Percentiles rank a stretch among this genome's conserved stretches.
Conservation (phyloP, 2,797 vertebrate species). For the Gouania willdenowi region DNA sequence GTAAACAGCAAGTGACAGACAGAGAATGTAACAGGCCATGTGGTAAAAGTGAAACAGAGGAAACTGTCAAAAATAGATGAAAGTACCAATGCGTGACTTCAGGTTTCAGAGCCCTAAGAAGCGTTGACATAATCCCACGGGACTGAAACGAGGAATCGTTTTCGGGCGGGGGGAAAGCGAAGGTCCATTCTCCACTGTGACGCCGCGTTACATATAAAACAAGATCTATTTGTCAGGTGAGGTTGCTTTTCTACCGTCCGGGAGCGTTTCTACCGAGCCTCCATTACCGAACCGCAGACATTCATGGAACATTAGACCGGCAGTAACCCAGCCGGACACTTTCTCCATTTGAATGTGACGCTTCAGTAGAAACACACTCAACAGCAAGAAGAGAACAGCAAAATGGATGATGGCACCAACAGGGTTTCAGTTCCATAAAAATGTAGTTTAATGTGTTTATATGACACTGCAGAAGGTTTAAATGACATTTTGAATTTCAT, state of each 20-base stretch:
- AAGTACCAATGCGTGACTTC: slow-evolving; percentile 15
- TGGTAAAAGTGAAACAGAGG: slow-evolving; percentile 13
- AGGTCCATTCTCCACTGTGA: slow-evolving; percentile 3
- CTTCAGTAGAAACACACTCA: slow-evolving; percentile 10
- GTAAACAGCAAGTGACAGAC: slow-evolving; percentile 46
- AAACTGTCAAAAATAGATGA: slow-evolving; percentile 29
- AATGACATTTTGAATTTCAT: too few relatives aligned
- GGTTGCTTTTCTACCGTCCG: slow-evolving; percentile 20
- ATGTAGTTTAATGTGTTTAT: too few relatives aligned
- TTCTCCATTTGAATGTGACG: slow-evolving; percentile 20
- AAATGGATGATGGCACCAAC: slow-evolving; percentile 51
- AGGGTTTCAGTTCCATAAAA: too few relatives aligned
- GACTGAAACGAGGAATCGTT: slow-evolving; percentile 15
- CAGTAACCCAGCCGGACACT: slow-evolving; percentile 43
- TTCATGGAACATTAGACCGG: slow-evolving; percentile 57
- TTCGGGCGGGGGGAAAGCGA: slow-evolving; percentile 2
- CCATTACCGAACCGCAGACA: slow-evolving; percentile 32
- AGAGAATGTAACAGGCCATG: slow-evolving; percentile 22
- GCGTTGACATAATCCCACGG: slow-evolving; percentile 3
- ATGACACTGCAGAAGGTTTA: too few relatives aligned
- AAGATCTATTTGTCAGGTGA: slow-evolving; percentile 35
- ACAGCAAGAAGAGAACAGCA: slow-evolving; percentile 17
- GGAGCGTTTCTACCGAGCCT: slow-evolving; percentile 18
- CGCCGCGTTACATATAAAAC: slow-evolving; percentile 27
- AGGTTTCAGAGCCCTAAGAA: slow-evolving; percentile 26